Evolutionary conservation across 53 echinoderm and acorn worm species (phyloP), one percentile per base, ranked within the genome.

Genomic region (Echinarachnius parma): DNA sequence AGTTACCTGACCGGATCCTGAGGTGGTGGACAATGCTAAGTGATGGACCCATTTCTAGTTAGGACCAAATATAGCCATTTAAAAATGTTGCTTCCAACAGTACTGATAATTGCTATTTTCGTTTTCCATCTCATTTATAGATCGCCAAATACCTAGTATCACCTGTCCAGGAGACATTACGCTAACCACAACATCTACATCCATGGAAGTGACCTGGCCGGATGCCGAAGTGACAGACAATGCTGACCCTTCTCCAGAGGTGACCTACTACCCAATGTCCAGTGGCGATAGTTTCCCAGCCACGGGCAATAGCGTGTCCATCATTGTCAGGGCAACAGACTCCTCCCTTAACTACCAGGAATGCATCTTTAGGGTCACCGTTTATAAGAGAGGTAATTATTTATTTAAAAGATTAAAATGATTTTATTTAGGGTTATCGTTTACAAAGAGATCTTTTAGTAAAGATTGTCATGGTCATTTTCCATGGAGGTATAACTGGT

Each of bases 331-430:
- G 44, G 74, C 74, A 72, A 72, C 74, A 25, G 74, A 72, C 29
- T 39, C 57, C 28, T 72, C 57, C n/a, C 24, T 37, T 24, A 72
- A 72, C 29, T 72, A 72, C 57, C 34, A 39, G 29, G 74, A 72
- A 45, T 83, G 83, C 31, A 22, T 60, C 26, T 83, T 83, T 53
- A 46, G 28, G 4, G 76, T 83, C 11, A 83, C 77, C 4, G 21
- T 83, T 4, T 28, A 68, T 22, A 34, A 13, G 37, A 48, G 52
- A 60, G 77, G 83, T 83, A 69, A 42, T n/a, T n/a, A n/a, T n/a
- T n/a, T n/a, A n/a, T n/a, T n/a, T n/a, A n/a, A n/a, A n/a, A n/a
- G n/a, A n/a, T n/a, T n/a, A n/a, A n/a, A n/a, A n/a, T n/a, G n/a
- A n/a, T n/a, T n/a, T n/a, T n/a, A n/a, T n/a, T n/a, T n/a, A n/a